Base-by-base conservation (phyloP, 2,113 vertebrate genomes). In the Bungarus multicinctus region DNA sequence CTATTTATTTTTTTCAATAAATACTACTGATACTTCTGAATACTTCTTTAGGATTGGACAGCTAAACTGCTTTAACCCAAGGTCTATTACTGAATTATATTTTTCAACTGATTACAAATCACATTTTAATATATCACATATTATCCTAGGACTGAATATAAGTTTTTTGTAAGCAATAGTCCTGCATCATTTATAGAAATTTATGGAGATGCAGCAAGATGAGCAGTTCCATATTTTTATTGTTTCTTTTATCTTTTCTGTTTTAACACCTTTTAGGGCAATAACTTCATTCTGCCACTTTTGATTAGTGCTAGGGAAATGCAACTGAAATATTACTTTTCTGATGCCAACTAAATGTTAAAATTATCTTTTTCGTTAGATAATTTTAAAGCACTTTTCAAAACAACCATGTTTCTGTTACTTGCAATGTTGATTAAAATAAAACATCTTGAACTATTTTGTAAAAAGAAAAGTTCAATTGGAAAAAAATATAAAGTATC, bases 321-420 rank as follows among this genome's bases (percentile, higher is more conserved):
- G 34, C 34, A 43, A 43, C 18, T 81, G 16, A 43, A 81, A 81
- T 1, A 81, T 81, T 43, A 7, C 34, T 95, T 34, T 95, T 93
- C 88, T 47, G 85, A 93, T 94, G 93, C 90, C 95, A 95, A 95
- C 94, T 85, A 96, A 85, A 94, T 93, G 93, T 85, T 96, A 57
- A 94, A 94, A 93, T 95, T 52, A 91, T 85, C 90, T 94, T 57
- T 95, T 94, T 95, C 87, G 92, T 95, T 95, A 93, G 96, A 94
- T 50, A 94, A 91, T 88, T 0, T 16, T 88, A 93, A 96, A 96
- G 94, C 93, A 95, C 94, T 94, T 95, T 92, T 8, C 3, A 23
- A 88, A 64, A 4, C 5, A 12, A 89, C 94, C 91, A 90, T 94
- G 47, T 92, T 94, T 94, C 11, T 47, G 3, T 92, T 89, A 25